These are phyloP conservation scores for Galerucella calmariensis DNA, from an alignment of 2,888 invertebrate genomes.

Conservation along the genomic window DNA sequence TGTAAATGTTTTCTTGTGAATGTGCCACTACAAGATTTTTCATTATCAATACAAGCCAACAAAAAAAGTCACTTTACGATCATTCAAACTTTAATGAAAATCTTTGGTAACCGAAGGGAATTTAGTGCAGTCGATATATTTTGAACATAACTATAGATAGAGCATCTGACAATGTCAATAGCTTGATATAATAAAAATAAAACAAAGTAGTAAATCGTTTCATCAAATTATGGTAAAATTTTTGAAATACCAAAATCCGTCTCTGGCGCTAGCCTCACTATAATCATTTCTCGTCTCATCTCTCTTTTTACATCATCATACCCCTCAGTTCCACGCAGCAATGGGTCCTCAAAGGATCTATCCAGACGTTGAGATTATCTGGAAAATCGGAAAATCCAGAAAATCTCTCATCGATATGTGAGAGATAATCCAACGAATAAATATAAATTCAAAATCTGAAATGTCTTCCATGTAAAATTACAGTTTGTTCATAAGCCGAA, in stretches of 20 bases:
- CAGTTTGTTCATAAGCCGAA: conserved; percentile 27
- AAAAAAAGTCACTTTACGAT: too few species aligned
- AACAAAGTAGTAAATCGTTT: too few species aligned
- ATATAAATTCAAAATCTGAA: conserved; percentile 62
- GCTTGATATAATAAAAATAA: too few species aligned
- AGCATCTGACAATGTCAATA: too few species aligned
- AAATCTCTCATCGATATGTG: conserved; percentile 40
- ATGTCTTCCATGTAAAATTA: conserved; percentile 65
- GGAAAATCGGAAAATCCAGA: conserved; percentile 32
- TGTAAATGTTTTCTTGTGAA: too few species aligned
- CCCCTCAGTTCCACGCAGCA: conserved; percentile 28
- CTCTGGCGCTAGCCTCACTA: neutral
- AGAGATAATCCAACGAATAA: conserved; percentile 38
- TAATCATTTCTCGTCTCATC: conserved; percentile 19
- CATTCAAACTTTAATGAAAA: too few species aligned
- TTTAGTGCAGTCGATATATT: too few species aligned
- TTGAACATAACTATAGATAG: too few species aligned
- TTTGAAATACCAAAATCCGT: neutral
- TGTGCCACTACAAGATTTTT: too few species aligned
- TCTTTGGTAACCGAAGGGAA: too few species aligned
- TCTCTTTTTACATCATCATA: conserved; percentile 13
- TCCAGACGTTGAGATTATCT: conserved; percentile 36
- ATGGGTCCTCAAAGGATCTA: conserved; percentile 38
- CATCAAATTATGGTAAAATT: neutral
- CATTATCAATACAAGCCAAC: too few species aligned